A percentile compares a stretch with the other conserved stretches of the same genome.
Evolutionary conservation across 2,797 vertebrate species (phyloP).

Genomic region (Glossophaga mutica): DNA sequence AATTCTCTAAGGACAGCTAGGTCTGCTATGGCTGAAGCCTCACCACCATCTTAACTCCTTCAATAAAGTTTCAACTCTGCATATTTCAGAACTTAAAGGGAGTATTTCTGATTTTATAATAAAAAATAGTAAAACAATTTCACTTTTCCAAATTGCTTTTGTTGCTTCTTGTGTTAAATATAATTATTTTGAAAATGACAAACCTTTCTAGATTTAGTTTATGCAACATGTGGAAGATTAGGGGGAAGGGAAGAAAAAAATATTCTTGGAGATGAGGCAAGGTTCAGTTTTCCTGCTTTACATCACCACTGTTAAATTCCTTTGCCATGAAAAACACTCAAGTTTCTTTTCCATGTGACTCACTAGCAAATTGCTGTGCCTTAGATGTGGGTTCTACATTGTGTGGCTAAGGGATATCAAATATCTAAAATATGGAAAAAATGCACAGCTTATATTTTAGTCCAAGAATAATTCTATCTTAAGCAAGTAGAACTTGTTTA

Average conservation of each 20-base stretch:
- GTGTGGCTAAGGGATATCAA: neutral
- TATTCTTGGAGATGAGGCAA: neutral
- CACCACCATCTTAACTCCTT: neutral
- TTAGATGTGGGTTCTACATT: conserved; percentile 31
- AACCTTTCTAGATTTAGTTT: neutral
- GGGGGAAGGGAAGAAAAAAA: neutral
- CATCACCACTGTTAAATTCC: neutral
- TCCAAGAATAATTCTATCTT: conserved; percentile 23
- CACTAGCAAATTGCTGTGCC: neutral
- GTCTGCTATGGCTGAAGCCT: neutral
- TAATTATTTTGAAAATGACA: conserved; percentile 25
- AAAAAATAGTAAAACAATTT: neutral
- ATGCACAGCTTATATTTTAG: conserved; percentile 7
- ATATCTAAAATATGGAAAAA: conserved; percentile 20
- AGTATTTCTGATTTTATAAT: neutral
- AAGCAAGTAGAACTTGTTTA: neutral
- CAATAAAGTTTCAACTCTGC: neutral
- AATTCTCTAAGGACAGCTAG: neutral
- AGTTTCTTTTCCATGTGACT: conserved; percentile 38
- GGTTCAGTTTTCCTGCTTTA: neutral
- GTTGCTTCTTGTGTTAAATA: neutral
- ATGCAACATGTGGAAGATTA: neutral
- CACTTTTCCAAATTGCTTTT: neutral
- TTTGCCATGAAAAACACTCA: conserved; percentile 3
- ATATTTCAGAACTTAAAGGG: neutral